Percentiles rank a stretch among this genome's conserved stretches.
These are phyloP conservation scores for Tylochromis polylepis DNA, from an alignment of 2,113 vertebrate species.

Conservation along the genomic window DNA sequence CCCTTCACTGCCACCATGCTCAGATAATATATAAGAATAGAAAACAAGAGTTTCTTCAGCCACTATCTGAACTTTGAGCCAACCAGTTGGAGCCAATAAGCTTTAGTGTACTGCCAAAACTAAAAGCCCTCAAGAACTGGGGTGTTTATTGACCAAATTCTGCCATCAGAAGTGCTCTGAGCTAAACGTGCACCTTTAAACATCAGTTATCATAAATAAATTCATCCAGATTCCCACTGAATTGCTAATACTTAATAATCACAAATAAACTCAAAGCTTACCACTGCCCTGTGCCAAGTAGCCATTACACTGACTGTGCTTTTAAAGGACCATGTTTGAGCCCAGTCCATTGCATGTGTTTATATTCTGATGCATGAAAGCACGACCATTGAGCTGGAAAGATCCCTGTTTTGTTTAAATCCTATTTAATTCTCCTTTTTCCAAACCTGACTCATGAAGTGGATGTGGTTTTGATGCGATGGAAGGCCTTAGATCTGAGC, in stretches of 20 bases:
- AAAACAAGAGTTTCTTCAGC: not conserved
- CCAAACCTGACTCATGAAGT: not conserved
- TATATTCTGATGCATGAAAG: not conserved
- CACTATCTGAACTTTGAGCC: not conserved
- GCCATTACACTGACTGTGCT: not conserved
- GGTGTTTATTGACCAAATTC: not conserved
- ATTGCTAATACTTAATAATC: not conserved
- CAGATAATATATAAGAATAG: not conserved
- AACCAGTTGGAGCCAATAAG: not conserved
- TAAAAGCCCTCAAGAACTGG: not conserved
- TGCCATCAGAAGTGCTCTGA: not conserved
- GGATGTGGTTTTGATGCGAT: not conserved
- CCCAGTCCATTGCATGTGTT: not conserved
- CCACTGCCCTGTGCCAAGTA: conserved; percentile 62
- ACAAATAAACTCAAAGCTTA: conserved; percentile 27
- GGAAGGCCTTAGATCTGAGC: not conserved
- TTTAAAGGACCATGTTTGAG: not conserved
- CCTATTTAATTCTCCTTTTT: not conserved
- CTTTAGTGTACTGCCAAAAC: conserved; percentile 30
- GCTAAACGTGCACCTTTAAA: not conserved
- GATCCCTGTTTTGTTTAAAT: not conserved
- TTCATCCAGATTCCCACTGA: not conserved
- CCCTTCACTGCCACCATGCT: conserved; percentile 59
- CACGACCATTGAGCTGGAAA: not conserved
- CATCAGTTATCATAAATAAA: not conserved